Conservation (phyloP, 30 jellyfish, hydroid and myxozoan genomes). For the Pelagia noctiluca region DNA sequence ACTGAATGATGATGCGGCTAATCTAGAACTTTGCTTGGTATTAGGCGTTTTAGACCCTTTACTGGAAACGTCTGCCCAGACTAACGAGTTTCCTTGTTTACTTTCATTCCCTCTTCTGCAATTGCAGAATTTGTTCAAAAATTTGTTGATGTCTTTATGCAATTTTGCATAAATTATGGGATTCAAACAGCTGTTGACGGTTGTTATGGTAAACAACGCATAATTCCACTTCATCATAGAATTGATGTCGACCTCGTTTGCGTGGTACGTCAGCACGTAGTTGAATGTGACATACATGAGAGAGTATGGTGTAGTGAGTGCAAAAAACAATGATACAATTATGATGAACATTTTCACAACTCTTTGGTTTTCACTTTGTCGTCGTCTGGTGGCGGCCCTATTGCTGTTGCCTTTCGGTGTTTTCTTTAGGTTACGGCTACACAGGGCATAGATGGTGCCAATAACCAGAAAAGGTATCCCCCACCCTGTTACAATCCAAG, state of each 20-base stretch:
- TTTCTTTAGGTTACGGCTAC: constrained; percentile 23
- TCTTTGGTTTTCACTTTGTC: constrained; percentile 27
- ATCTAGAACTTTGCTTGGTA: too few relatives aligned
- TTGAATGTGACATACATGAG: constrained; percentile 31
- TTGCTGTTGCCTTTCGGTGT: background rate
- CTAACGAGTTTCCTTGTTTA: background rate
- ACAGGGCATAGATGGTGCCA: constrained; percentile 17
- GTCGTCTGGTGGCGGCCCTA: constrained; percentile 3
- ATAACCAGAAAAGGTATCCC: constrained; percentile 19
- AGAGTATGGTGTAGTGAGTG: constrained; percentile 56
- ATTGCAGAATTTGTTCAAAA: too few relatives aligned
- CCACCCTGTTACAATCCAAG: constrained; percentile 46
- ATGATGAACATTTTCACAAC: constrained; percentile 52
- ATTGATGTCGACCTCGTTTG: constrained; percentile 24
- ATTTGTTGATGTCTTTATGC: constrained; percentile 35
- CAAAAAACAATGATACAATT: constrained; percentile 19
- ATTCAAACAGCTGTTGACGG: constrained; percentile 60
- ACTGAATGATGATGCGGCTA: too few relatives aligned
- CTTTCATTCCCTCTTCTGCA: constrained; percentile 10
- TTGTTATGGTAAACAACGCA: constrained; percentile 33
- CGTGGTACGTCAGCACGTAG: constrained; percentile 9
- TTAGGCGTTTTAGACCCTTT: too few relatives aligned
- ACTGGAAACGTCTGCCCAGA: background rate
- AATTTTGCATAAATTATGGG: constrained; percentile 61
- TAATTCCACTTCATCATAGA: constrained; percentile 45